These are phyloP conservation scores for Neodiprion fabricii DNA, from an alignment of 1,140 invertebrate genomes.

Conservation along the genomic window DNA sequence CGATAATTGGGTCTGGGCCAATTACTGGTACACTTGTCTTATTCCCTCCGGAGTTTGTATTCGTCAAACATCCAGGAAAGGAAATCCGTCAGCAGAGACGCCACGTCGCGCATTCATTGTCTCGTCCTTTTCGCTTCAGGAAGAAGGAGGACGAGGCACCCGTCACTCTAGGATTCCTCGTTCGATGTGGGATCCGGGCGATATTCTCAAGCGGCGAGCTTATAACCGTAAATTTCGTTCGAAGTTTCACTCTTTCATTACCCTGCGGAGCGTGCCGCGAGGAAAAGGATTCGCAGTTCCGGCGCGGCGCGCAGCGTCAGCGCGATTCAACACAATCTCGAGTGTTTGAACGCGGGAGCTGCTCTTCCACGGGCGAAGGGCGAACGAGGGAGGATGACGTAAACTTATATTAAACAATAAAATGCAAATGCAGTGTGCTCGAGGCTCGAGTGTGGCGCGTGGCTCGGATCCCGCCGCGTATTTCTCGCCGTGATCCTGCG, in stretches of 20 bases:
- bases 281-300: conserved; percentile 14
- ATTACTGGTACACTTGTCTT: too few relatives aligned
- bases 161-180: too few relatives aligned
- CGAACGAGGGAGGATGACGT: conserved; percentile 33
- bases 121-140: too few relatives aligned
- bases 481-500: not conserved
- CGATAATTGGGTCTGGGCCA: too few relatives aligned
- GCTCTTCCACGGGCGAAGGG: conserved; percentile 3
- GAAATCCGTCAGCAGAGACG: not conserved
- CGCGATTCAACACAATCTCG: conserved; percentile 22
- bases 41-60: too few relatives aligned
- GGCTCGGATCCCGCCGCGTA: conserved; percentile 20
- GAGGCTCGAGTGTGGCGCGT: conserved; percentile 6
- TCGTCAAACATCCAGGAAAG: not conserved
- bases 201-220: too few relatives aligned
- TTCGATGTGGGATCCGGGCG: too few relatives aligned
- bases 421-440: conserved; percentile 50
- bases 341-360: conserved; percentile 19
- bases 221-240: too few relatives aligned
- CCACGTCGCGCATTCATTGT: too few relatives aligned
- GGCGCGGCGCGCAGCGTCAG: conserved; percentile 13
- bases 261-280: too few relatives aligned
- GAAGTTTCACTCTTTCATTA: too few relatives aligned
- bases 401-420: conserved; percentile 58
- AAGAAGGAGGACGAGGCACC: too few relatives aligned